Base-by-base conservation (phyloP, 1,140 invertebrate genomes). In the Bombus difficillimus region DNA sequence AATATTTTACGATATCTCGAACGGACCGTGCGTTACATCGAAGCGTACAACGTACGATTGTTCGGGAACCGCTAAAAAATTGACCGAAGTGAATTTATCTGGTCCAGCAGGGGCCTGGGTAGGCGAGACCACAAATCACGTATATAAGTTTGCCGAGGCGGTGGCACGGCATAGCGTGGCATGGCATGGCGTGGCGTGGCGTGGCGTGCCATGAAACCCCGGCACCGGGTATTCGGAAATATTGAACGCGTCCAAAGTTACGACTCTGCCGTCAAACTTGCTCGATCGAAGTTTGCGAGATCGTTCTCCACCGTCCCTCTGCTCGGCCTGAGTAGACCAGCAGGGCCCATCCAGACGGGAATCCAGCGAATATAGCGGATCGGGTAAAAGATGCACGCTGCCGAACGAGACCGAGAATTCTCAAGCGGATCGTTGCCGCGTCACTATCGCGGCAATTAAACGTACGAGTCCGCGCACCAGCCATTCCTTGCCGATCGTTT, bases 201-300 rank as follows among this genome's bases (percentile, higher is more conserved):
- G 39, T 80, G 57, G 22, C 43, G 69, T 64, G 41, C 59, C 73
- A 43, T 66, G 80, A 75, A 86, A 86, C 47, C 73, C 53, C 78
- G 75, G 62, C 62, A 25, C 57, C 64, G 84, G 80, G 72, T 89
- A 87, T 89, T 89, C 81, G 89, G 78, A 89, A 89, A 89, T 90
- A 90, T 90, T 84, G 88, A 87, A 89, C 88, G 81, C 81, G 85
- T 81, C 72, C 68, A 62, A 90, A 89, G 85, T 89, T 90, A 87
- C 89, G 89, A 74, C 68, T 75, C 82, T 68, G 32, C 80, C 88
- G 88, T 90, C 89, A 90, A 90, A 90, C 85, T 90, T 90, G 39
- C 72, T 57, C 71, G 85, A 90, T 90, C 77, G 77, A 90, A 90
- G 53, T 90, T 89, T 62, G n/a, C 47, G 32, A 66, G 88, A 89